Conservation (phyloP, 2,888 invertebrate genomes). For the Zygogramma bicolorata region DNA sequence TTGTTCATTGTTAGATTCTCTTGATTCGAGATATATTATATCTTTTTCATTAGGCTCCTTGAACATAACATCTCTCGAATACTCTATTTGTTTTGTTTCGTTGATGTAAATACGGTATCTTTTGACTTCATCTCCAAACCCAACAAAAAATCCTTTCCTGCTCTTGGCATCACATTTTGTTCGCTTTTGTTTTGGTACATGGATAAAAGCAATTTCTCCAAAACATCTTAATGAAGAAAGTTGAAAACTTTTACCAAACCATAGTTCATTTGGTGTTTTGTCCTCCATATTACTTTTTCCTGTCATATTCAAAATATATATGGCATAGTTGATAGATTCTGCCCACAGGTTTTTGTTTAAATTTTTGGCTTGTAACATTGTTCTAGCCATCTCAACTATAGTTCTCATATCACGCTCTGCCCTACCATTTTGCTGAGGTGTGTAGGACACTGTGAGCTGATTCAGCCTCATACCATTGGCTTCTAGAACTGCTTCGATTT, state of each 20-base stretch:
- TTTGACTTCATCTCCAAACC: slow-evolving; percentile 53
- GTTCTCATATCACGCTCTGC: slow-evolving; percentile 59
- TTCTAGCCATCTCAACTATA: slow-evolving; percentile 56
- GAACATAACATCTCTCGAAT: slow-evolving; percentile 11
- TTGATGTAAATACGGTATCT: slow-evolving; percentile 36
- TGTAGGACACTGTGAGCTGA: slow-evolving; percentile 46
- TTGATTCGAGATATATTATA: background rate
- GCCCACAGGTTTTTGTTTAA: background rate
- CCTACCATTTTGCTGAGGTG: slow-evolving; percentile 59
- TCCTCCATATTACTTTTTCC: background rate
- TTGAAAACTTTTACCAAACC: slow-evolving; percentile 57
- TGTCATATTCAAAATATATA: background rate
- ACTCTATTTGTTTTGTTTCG: slow-evolving; percentile 26
- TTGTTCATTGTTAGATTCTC: background rate
- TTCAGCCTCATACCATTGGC: background rate
- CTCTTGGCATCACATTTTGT: slow-evolving; percentile 57
- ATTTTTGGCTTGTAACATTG: slow-evolving; percentile 45
- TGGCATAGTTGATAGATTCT: slow-evolving; percentile 10
- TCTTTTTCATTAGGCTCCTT: background rate
- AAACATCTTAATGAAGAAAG: slow-evolving; percentile 58
- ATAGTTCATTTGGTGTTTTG: slow-evolving; percentile 55
- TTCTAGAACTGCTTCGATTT: background rate
- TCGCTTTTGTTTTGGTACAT: slow-evolving; percentile 57
- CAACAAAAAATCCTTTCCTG: slow-evolving; percentile 55
- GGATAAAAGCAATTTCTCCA: slow-evolving; percentile 56